Percentiles rank a stretch among this genome's conserved stretches.
Conservation (phyloP, 2,113 vertebrate genomes). For the Dipodomys ordii region DNA sequence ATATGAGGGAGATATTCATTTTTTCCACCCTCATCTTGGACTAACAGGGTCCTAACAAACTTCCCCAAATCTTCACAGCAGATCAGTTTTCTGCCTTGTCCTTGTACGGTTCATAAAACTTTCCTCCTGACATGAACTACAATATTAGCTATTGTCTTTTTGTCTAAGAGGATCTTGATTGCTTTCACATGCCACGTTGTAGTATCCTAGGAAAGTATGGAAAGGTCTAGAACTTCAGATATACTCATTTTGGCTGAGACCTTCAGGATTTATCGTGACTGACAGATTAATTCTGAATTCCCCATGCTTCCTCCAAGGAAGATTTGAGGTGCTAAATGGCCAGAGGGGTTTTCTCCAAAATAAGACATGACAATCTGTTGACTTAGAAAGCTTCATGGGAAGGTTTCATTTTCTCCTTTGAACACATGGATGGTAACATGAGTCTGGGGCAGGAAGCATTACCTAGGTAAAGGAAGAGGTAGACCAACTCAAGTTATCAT, state of each 20-base stretch:
- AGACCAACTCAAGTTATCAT: not conserved
- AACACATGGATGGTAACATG: not conserved
- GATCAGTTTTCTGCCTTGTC: constrained; percentile 8
- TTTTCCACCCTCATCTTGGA: constrained; percentile 17
- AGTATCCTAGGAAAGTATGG: not conserved
- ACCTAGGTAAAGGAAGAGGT: not conserved
- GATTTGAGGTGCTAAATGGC: not conserved
- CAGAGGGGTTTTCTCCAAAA: not conserved
- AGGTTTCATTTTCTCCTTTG: not conserved
- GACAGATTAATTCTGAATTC: not conserved
- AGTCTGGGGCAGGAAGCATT: not conserved
- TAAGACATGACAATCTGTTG: not conserved
- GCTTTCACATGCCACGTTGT: not conserved
- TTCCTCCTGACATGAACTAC: not conserved
- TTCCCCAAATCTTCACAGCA: constrained; percentile 27
- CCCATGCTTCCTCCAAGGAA: not conserved
- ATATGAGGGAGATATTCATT: constrained; percentile 56
- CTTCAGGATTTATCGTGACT: not conserved
- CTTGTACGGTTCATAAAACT: not conserved
- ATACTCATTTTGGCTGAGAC: not conserved
- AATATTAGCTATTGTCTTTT: constrained; percentile 15
- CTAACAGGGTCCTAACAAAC: constrained; percentile 44
- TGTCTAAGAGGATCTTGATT: not conserved
- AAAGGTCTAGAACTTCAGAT: not conserved
- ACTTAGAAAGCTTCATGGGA: not conserved